These are phyloP conservation scores for Tetragnatha montana DNA, from an alignment of 2,888 invertebrate species.

Conservation along the genomic window DNA sequence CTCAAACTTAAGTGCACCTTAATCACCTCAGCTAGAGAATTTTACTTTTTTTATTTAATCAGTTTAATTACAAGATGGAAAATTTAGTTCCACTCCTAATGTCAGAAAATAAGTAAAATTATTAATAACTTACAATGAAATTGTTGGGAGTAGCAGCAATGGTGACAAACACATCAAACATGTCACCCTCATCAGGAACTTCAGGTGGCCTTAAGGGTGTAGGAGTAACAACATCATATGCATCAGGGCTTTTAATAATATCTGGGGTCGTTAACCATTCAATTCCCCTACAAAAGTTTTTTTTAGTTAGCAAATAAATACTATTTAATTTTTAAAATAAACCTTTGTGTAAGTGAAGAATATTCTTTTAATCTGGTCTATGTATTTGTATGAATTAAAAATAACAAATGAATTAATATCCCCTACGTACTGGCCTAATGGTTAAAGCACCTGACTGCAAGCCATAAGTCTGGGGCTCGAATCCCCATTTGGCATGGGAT, in stretches of 20 bases:
- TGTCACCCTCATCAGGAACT: slow-evolving; percentile 79
- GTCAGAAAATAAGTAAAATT: background rate
- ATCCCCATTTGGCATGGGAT: no score
- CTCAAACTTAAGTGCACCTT: no score
- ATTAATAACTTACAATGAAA: slow-evolving; percentile 79
- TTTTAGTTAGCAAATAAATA: slow-evolving; percentile 3
- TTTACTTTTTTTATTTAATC: no score
- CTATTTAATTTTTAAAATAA: background rate
- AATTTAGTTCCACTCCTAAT: background rate
- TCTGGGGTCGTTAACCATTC: slow-evolving; percentile 56
- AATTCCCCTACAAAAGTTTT: slow-evolving; percentile 17
- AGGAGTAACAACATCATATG: slow-evolving; percentile 26
- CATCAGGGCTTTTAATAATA: slow-evolving; percentile 53
- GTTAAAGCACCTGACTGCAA: no score
- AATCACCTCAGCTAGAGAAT: no score
- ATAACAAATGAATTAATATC: no score
- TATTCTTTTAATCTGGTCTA: no score
- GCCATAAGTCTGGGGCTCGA: no score
- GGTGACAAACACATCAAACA: slow-evolving; percentile 84
- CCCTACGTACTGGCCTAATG: no score
- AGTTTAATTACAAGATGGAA: no score
- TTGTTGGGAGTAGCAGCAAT: slow-evolving; percentile 87
- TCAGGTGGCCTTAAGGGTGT: slow-evolving; percentile 74
- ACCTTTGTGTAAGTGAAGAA: background rate
- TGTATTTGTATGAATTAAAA: no score